These are phyloP conservation scores for Podocnemis expansa DNA, from an alignment of 2,113 vertebrate species.

Conservation along the genomic window DNA sequence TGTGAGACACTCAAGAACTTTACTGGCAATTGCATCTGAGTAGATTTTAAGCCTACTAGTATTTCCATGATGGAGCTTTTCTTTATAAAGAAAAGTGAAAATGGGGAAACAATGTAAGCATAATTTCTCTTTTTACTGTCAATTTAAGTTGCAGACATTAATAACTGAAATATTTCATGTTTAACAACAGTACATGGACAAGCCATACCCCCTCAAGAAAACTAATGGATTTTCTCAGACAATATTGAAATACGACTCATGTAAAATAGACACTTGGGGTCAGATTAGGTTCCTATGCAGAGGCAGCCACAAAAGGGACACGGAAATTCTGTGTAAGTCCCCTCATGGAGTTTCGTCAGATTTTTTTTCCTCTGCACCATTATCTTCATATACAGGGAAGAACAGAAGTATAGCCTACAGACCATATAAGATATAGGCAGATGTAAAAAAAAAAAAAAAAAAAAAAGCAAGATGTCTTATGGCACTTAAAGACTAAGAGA, in stretches of 20 bases:
- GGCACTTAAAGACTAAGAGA: no score
- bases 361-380: neutral
- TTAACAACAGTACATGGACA: neutral
- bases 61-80: neutral
- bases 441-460: no score
- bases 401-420: neutral
- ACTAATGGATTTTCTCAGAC: neutral
- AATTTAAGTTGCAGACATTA: neutral
- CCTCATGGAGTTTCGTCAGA: neutral
- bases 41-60: neutral
- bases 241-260: neutral
- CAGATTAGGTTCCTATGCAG: neutral
- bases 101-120: neutral
- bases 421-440: neutral
- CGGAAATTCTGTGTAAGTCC: neutral
- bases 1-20: neutral
- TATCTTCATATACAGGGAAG: neutral
- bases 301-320: neutral
- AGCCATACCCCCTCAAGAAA: neutral
- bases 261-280: neutral
- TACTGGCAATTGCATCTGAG: neutral
- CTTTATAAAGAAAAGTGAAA: neutral
- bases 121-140: neutral
- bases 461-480: no score
- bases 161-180: neutral